A percentile compares a stretch with the other conserved stretches of the same genome.
Conservation (phyloP, 2,113 vertebrate genomes). For the Chaetodon trifascialis region DNA sequence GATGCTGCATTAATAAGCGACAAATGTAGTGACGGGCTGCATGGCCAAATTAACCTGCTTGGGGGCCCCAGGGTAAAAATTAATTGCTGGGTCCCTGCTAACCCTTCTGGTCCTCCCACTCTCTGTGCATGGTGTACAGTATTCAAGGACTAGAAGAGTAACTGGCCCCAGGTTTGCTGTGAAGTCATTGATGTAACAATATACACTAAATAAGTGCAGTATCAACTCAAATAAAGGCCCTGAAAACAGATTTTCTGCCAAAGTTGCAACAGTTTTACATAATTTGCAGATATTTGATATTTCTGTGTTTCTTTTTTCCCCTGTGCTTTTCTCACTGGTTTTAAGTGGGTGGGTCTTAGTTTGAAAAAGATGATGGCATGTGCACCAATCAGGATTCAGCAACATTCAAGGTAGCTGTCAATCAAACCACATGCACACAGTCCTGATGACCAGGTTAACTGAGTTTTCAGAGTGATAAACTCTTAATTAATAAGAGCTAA, state of each 20-base stretch:
- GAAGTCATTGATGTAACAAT: neutral
- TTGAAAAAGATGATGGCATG: too few species aligned
- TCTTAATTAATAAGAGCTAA: too few species aligned
- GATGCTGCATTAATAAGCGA: conserved; percentile 30
- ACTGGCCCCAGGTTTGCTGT: neutral
- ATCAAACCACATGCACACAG: too few species aligned
- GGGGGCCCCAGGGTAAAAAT: neutral
- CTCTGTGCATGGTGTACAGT: neutral
- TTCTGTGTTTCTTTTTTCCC: neutral
- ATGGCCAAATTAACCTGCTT: conserved; percentile 9
- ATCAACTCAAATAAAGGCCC: neutral
- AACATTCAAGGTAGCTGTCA: too few species aligned
- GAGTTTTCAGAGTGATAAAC: too few species aligned
- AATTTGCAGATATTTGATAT: neutral
- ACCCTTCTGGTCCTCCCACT: neutral
- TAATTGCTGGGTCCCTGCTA: neutral
- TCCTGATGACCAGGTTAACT: too few species aligned
- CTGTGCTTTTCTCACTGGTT: neutral
- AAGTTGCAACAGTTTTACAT: neutral
- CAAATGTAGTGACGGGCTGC: conserved; percentile 26
- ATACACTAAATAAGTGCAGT: neutral
- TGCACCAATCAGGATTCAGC: too few species aligned
- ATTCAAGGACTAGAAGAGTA: neutral
- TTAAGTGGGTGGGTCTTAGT: neutral
- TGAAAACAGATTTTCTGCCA: neutral